These are phyloP conservation scores for Megalurothrips usitatus DNA, from an alignment of 2,888 invertebrate species.

Conservation along the genomic window DNA sequence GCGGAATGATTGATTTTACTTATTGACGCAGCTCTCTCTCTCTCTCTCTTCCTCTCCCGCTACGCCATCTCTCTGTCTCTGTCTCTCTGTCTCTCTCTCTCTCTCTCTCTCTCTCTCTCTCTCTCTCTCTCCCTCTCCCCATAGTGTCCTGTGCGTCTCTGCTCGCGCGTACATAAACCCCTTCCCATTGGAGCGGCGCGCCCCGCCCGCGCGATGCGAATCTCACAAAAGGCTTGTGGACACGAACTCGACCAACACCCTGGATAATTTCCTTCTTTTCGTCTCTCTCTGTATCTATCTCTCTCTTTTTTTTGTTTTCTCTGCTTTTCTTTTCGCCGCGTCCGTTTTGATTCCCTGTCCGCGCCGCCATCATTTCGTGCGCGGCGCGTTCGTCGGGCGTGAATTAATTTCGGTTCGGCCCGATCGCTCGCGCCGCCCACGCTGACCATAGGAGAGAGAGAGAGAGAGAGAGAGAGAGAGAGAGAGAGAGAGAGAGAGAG, in stretches of 20 bases:
- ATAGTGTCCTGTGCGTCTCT: background rate
- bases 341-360: background rate
- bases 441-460: background rate
- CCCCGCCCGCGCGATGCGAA: no score
- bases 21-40: background rate
- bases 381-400: background rate
- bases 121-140: conserved; percentile 3
- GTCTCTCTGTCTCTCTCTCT: conserved; percentile 10
- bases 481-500: background rate
- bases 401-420: no score
- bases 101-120: conserved; percentile 10
- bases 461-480: background rate
- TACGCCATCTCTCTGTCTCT: background rate
- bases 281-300: background rate
- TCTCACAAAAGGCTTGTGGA: no score
- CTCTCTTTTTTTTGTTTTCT: background rate
- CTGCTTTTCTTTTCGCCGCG: background rate
- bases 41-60: background rate
- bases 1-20: conserved; percentile 1
- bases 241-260: no score
- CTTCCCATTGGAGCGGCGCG: background rate
- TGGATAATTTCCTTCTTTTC: no score
- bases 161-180: background rate
- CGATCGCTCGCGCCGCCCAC: background rate
- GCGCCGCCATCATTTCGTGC: background rate